These are phyloP conservation scores for Hyperoplus lanceolatus DNA, from an alignment of 2,797 vertebrate species.

Conservation along the genomic window DNA sequence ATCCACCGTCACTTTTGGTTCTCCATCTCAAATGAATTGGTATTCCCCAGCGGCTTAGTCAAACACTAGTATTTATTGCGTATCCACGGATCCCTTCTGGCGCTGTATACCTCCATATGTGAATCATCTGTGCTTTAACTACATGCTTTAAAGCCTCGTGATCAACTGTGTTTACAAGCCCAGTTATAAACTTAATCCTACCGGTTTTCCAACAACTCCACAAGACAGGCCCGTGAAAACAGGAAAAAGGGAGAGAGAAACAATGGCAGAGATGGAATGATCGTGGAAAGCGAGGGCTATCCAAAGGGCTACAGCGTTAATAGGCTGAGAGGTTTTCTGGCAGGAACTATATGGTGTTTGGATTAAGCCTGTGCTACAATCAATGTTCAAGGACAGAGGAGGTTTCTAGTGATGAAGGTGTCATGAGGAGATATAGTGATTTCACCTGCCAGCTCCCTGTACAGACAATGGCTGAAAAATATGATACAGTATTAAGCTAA, in stretches of 20 bases:
- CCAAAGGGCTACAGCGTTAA: slow-evolving; percentile 61
- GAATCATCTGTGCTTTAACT: slow-evolving; percentile 20
- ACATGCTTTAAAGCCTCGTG: slow-evolving; percentile 13
- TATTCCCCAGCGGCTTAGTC: not conserved
- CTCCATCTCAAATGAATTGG: slow-evolving; percentile 2
- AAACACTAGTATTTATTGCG: not conserved
- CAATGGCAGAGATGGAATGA: slow-evolving; percentile 60
- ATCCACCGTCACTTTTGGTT: slow-evolving; percentile 15
- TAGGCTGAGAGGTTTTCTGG: slow-evolving; percentile 77
- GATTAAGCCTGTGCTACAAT: slow-evolving; percentile 70
- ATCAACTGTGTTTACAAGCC: slow-evolving; percentile 27
- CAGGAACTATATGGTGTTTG: slow-evolving; percentile 68
- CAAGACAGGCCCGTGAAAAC: slow-evolving; percentile 2
- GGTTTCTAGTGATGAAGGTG: slow-evolving; percentile 73
- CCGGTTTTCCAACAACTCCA: slow-evolving; percentile 27
- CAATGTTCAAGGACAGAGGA: slow-evolving; percentile 77
- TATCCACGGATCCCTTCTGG: not conserved
- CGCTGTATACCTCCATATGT: not conserved
- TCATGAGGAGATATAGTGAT: slow-evolving; percentile 72
- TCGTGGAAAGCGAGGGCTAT: slow-evolving; percentile 14
- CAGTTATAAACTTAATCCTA: slow-evolving; percentile 36
- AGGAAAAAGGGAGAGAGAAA: slow-evolving; percentile 17
- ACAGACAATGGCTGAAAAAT: slow-evolving; percentile 67
- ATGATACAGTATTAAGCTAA: slow-evolving; percentile 72
- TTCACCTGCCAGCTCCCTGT: slow-evolving; percentile 61